Evolutionary conservation across 2,888 invertebrate species (phyloP).

Genomic region (Anticlea derivata): DNA sequence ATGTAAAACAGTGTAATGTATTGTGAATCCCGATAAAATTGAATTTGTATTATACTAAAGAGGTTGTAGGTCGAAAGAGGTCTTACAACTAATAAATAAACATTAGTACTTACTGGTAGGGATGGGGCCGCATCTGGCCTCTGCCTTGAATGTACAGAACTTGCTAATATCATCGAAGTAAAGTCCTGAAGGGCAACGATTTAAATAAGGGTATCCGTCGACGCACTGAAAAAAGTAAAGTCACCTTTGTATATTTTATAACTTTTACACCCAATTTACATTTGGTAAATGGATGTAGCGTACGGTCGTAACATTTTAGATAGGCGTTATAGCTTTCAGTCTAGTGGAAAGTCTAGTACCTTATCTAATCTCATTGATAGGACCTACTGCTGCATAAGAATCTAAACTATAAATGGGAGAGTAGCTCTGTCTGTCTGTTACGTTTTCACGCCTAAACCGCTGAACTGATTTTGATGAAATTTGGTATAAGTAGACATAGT

Average conservation of each 20-base stretch:
- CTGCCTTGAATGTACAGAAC: slow-evolving; percentile 94
- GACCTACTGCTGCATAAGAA: too few relatives aligned
- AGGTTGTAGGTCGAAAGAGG: slow-evolving; percentile 2
- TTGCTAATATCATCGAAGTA: slow-evolving; percentile 96
- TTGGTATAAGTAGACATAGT: too few relatives aligned
- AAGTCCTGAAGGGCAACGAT: slow-evolving; percentile 94
- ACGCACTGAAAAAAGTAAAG: slow-evolving; percentile 88
- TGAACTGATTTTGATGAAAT: too few relatives aligned
- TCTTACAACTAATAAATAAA: slow-evolving; percentile 15
- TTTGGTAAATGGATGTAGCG: slow-evolving; percentile 12
- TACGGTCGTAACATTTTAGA: slow-evolving; percentile 15
- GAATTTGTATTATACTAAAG: slow-evolving; percentile 15
- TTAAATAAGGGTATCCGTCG: slow-evolving; percentile 93
- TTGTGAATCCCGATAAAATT: slow-evolving; percentile 26
- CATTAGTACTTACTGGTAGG: slow-evolving; percentile 89
- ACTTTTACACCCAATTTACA: slow-evolving; percentile 24
- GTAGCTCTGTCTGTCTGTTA: too few relatives aligned
- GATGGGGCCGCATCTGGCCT: slow-evolving; percentile 95
- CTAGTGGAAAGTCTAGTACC: too few relatives aligned
- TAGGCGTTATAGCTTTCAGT: slow-evolving; percentile 10
- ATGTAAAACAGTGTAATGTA: slow-evolving; percentile 30
- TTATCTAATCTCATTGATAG: too few relatives aligned
- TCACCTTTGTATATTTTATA: slow-evolving; percentile 25
- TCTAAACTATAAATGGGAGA: too few relatives aligned
- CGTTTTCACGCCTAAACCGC: too few relatives aligned